These are phyloP conservation scores for Drosophila asahinai DNA, from an alignment of 1,140 invertebrate species.

Conservation along the genomic window DNA sequence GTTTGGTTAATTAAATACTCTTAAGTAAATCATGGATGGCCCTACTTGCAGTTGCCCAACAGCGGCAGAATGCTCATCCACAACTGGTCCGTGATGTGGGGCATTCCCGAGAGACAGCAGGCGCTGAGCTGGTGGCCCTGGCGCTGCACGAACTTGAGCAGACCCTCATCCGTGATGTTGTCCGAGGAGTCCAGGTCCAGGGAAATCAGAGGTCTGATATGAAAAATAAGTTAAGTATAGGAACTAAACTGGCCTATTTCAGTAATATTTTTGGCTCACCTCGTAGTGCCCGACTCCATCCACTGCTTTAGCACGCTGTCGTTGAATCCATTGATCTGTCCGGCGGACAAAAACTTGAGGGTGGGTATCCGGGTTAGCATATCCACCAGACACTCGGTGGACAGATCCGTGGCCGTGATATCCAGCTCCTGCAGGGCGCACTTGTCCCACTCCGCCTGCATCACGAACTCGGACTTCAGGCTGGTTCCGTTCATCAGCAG, in stretches of 20 bases:
- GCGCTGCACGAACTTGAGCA: slow-evolving; percentile 95
- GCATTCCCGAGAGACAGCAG: slow-evolving; percentile 96
- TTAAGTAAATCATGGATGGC: not conserved
- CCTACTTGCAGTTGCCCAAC: slow-evolving; percentile 95
- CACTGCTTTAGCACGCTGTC: slow-evolving; percentile 96
- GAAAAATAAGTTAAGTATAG: not conserved
- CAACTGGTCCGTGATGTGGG: slow-evolving; percentile 98
- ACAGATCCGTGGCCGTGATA: slow-evolving; percentile 98
- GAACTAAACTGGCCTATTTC: no score
- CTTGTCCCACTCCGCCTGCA: slow-evolving; percentile 99
- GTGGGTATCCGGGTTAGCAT: slow-evolving; percentile 95
- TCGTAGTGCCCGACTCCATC: slow-evolving; percentile 94
- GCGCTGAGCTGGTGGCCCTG: slow-evolving; percentile 95
- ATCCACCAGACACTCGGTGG: slow-evolving; percentile 96
- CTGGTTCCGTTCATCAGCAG: slow-evolving; percentile 98
- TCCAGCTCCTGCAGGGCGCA: slow-evolving; percentile 95
- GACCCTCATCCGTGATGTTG: slow-evolving; percentile 96
- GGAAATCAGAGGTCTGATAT: slow-evolving; percentile 88
- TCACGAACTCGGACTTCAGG: slow-evolving; percentile 95
- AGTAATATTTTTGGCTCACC: slow-evolving; percentile 35
- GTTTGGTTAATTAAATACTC: not conserved
- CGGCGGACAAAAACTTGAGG: slow-evolving; percentile 95
- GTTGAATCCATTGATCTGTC: slow-evolving; percentile 98
- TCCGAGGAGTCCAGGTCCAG: slow-evolving; percentile 98
- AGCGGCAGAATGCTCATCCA: slow-evolving; percentile 97